Percentiles rank a stretch among this genome's conserved stretches.
These are phyloP conservation scores for Spatulosminthurus flaviceps DNA, from an alignment of 2,888 invertebrate genomes.

Conservation along the genomic window DNA sequence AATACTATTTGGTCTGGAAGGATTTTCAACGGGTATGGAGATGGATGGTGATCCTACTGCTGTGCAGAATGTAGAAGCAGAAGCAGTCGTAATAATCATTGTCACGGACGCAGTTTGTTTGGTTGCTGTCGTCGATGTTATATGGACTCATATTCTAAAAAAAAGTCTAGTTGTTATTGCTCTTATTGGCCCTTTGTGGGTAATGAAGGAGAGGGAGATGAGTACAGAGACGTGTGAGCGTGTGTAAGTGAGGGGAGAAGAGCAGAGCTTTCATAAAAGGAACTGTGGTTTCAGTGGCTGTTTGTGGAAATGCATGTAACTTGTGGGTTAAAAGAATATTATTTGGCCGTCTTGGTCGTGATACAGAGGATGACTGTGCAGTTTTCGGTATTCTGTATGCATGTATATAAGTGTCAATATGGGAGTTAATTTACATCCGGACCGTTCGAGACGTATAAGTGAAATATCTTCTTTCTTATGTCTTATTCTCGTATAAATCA, in stretches of 20 bases:
- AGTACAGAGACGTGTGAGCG: background rate
- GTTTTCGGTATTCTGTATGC: background rate
- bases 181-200: background rate
- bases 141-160: background rate
- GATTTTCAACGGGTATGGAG: no score
- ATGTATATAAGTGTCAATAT: background rate
- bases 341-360: slow-evolving; percentile 14
- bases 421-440: background rate
- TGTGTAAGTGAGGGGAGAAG: background rate
- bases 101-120: slow-evolving; percentile 38
- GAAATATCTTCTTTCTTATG: background rate
- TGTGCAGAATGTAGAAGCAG: no score
- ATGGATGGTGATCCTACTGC: no score
- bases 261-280: background rate
- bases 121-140: background rate
- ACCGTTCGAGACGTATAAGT: background rate
- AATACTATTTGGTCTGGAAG: no score
- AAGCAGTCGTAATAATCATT: background rate
- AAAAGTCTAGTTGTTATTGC: background rate
- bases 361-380: slow-evolving; percentile 19
- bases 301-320: background rate
- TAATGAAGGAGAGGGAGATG: background rate
- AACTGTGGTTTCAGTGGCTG: background rate
- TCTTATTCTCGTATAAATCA: no score
- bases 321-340: background rate